Evolutionary conservation across 2,797 vertebrate genomes (phyloP), one percentile per base, ranked within the genome.

Genomic region (Galago senegalensis): DNA sequence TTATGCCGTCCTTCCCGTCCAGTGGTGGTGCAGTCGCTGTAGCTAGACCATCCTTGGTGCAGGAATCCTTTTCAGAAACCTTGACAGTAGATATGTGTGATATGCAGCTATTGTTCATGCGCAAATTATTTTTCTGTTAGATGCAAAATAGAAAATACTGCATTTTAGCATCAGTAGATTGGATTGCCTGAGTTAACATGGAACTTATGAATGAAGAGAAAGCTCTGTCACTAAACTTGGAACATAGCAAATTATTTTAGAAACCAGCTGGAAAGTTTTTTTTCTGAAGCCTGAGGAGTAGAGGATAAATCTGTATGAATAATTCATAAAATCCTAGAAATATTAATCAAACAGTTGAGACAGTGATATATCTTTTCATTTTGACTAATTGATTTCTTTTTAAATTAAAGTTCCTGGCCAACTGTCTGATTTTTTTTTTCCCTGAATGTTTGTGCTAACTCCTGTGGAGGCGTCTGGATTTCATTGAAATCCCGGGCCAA

Each of bases 151-250:
- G 79, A 87, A 95, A 27, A 11, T 43, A 31, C 77, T 65, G 5
- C 60, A 43, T 77, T 94, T 82, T 31, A 72, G 0, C 89, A 43
- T 29, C 70, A 84, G 67, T 79, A n/a, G 56, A 21, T 83, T 95
- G 91, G 73, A 63, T 65, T 81, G 37, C 77, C 85, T 83, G 67
- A 58, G 69, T 87, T 94, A 80, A 72, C 80, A 29, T 13, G 29
- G 73, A 92, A 89, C 91, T 97, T 95, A 89, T 96, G 97, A 97
- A 97, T 97, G 96, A 92, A 92, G 69, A 90, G 75, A 91, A 95
- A 93, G 63, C 7, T 34, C 91, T 91, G 2, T 76, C 58, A 61
- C 83, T 91, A 89, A 92, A 53, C 79, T 85, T 96, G 87, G 89
- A 95, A 89, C 73, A 61, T 34, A 81, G 56, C 29, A 80, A 91